Evolutionary conservation across 2,888 invertebrate species (phyloP).

Genomic region (Xestobium rufovillosum): DNA sequence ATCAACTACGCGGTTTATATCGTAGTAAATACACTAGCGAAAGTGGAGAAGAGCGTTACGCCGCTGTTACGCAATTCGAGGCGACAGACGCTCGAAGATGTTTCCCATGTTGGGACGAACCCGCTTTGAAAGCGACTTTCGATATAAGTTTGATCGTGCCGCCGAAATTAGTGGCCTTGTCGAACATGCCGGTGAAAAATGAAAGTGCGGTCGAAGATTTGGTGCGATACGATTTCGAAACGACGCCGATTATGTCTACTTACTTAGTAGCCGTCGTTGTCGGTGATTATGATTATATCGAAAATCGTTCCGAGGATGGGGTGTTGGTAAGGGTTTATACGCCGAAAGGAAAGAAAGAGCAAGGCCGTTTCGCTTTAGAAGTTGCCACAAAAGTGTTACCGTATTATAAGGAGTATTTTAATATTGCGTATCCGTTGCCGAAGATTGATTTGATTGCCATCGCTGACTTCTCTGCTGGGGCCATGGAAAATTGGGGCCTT

Average conservation of each 20-base stretch:
- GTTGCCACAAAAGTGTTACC: slow-evolving; percentile 88
- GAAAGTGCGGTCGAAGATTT: slow-evolving; percentile 23
- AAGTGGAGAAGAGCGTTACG: slow-evolving; percentile 68
- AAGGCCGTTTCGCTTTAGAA: slow-evolving; percentile 85
- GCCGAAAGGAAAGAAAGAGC: slow-evolving; percentile 84
- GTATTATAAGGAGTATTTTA: slow-evolving; percentile 92
- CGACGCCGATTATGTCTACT: slow-evolving; percentile 90
- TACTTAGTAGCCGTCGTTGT: slow-evolving; percentile 91
- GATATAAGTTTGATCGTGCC: slow-evolving; percentile 81
- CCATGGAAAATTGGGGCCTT: slow-evolving; percentile 98
- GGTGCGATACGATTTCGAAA: slow-evolving; percentile 55
- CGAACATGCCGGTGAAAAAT: slow-evolving; percentile 75
- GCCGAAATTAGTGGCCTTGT: slow-evolving; percentile 74
- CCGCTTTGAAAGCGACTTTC: slow-evolving; percentile 91
- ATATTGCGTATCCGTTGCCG: slow-evolving; percentile 89
- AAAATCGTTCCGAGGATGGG: slow-evolving; percentile 74
- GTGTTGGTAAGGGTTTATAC: slow-evolving; percentile 77
- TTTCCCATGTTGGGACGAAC: slow-evolving; percentile 98
- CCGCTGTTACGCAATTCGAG: slow-evolving; percentile 89
- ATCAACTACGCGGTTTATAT: slow-evolving; percentile 94
- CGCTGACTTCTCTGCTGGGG: slow-evolving; percentile 90
- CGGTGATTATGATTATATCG: slow-evolving; percentile 91
- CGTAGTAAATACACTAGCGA: slow-evolving; percentile 76
- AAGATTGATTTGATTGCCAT: slow-evolving; percentile 96
- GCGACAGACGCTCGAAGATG: slow-evolving; percentile 84